phyloP scores from a whole-genome alignment of 2,113 vertebrate species.

The Donacobius atricapilla region DNA sequence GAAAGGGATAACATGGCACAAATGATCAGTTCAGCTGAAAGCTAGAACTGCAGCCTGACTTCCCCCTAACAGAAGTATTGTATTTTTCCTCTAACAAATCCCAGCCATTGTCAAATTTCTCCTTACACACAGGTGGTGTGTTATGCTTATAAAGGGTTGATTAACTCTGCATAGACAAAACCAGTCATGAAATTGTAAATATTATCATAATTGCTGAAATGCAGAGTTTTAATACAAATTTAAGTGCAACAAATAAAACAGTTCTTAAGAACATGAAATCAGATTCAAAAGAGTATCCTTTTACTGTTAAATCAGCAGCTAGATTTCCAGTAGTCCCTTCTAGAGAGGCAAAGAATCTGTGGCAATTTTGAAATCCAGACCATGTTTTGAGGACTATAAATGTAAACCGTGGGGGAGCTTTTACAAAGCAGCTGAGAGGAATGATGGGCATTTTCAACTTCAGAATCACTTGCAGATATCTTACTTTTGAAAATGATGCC shows the following conservation, averaged over 20 bases:
- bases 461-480: background rate
- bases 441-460: background rate
- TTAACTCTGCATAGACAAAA: background rate
- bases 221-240: background rate
- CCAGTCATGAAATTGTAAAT: background rate
- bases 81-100: background rate
- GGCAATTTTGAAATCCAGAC: background rate
- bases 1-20: background rate
- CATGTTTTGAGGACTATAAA: background rate
- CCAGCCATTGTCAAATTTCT: background rate
- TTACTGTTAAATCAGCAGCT: background rate
- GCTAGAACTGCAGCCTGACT: background rate
- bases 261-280: background rate
- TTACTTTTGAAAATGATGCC: background rate
- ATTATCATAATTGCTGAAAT: background rate
- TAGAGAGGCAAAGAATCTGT: background rate
- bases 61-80: background rate
- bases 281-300: background rate
- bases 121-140: rapidly evolving
- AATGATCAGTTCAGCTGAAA: background rate
- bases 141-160: background rate
- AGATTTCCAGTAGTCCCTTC: background rate
- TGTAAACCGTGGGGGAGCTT: background rate
- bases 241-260: background rate
- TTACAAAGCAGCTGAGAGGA: background rate